Percentiles rank a stretch among this genome's conserved stretches.
Evolutionary conservation across 1,140 invertebrate species (phyloP).

Genomic region (Campoletis sonorensis): DNA sequence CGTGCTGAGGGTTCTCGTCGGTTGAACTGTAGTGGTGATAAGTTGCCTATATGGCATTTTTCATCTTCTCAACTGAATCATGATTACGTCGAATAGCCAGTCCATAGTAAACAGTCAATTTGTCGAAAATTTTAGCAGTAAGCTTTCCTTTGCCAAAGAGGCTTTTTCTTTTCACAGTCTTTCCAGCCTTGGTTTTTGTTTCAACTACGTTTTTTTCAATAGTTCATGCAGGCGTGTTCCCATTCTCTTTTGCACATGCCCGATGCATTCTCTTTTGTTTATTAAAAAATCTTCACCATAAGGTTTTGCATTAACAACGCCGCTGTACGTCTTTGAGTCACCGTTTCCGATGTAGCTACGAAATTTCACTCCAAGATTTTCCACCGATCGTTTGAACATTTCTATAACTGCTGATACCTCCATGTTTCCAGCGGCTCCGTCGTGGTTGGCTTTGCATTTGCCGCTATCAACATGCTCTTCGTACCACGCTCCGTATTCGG

Average conservation of each 20-base stretch:
- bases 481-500: conserved; percentile 56
- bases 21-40: too few species aligned
- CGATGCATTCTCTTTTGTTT: conserved; percentile 53
- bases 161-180: conserved; percentile 40
- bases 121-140: conserved; percentile 51
- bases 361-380: conserved; percentile 50
- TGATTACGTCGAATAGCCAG: conserved; percentile 54
- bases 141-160: conserved; percentile 51
- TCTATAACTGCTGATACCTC: conserved; percentile 47
- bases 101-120: conserved; percentile 55
- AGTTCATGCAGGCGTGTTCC: conserved; percentile 50
- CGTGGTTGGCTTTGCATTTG: conserved; percentile 46
- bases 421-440: conserved; percentile 48
- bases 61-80: too few species aligned
- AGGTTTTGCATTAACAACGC: conserved; percentile 50
- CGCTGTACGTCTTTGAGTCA: conserved; percentile 52
- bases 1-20: too few species aligned
- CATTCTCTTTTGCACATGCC: conserved; percentile 62
- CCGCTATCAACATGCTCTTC: conserved; percentile 44
- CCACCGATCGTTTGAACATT: conserved; percentile 54
- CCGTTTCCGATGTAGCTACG: conserved; percentile 54
- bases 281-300: conserved; percentile 47
- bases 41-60: too few species aligned
- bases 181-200: conserved; percentile 34
- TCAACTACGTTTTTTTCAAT: conserved; percentile 10